Percentiles rank a stretch among this genome's conserved stretches.
Evolutionary conservation across 30 jellyfish, hydroid and myxozoan genomes (phyloP).

Genomic region (Aurelia sp.): DNA sequence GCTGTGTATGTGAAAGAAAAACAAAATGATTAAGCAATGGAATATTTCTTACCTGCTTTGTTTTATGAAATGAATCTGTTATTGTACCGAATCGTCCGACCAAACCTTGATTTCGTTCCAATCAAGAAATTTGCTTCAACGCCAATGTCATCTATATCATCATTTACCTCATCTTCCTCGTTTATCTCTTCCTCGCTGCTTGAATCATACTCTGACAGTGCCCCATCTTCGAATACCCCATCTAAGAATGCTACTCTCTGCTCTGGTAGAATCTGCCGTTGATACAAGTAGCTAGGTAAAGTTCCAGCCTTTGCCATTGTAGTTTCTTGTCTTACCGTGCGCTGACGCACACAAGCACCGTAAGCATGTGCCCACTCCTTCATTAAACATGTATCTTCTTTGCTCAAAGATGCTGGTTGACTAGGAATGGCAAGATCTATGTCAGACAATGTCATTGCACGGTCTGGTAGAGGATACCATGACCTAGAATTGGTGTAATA

Average conservation of each 20-base stretch:
- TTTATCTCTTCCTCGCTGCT: conserved; percentile 5
- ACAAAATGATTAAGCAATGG: neutral
- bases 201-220: neutral
- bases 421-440: neutral
- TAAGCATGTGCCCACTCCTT: conserved; percentile 27
- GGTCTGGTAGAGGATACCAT: neutral
- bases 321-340: conserved; percentile 21
- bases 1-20: too few relatives aligned
- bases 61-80: conserved; percentile 5
- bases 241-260: conserved; percentile 16
- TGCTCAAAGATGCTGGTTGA: conserved; percentile 5
- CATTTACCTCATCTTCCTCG: neutral
- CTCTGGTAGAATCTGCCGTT: conserved; percentile 1
- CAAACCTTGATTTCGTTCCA: conserved; percentile 26
- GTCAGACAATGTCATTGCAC: conserved; percentile 2
- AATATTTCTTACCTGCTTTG: neutral
- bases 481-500: conserved; percentile 17
- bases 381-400: conserved; percentile 7
- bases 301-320: conserved; percentile 41
- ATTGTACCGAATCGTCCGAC: conserved; percentile 13
- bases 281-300: conserved; percentile 9
- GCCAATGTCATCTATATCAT: neutral
- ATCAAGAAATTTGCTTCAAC: conserved; percentile 12
- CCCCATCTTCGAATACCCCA: conserved; percentile 7
- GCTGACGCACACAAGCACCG: conserved; percentile 28